phyloP scores from a whole-genome alignment of 2,888 invertebrate genomes.

The Drosophila mimica region DNA sequence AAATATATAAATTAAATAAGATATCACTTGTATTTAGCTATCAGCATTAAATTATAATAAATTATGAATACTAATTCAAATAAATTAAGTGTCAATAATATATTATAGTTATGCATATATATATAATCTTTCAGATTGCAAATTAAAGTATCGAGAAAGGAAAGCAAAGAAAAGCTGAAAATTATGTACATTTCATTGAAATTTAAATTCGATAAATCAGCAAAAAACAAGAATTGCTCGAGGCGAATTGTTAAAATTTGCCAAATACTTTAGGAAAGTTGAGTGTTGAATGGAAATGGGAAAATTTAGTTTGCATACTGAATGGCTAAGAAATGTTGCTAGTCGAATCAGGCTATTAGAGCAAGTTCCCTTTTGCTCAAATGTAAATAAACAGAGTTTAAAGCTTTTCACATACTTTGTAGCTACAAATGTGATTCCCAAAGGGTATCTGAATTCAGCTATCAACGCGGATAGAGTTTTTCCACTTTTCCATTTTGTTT shows the following conservation, averaged over 20 bases:
- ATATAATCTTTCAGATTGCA: neutral
- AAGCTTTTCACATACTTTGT: neutral
- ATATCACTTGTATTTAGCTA: neutral
- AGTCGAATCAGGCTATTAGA: neutral
- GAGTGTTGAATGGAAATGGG: neutral
- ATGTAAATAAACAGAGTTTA: neutral
- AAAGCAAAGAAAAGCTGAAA: neutral
- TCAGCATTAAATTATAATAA: neutral
- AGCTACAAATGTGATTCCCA: neutral
- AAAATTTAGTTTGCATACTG: neutral
- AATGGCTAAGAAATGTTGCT: neutral
- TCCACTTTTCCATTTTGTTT: slow-evolving; percentile 19
- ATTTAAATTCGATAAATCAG: neutral
- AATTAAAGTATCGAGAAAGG: neutral
- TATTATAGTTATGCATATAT: neutral
- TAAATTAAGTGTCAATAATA: neutral
- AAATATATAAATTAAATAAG: neutral
- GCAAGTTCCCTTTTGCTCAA: neutral
- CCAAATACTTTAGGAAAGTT: neutral
- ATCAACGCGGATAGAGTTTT: neutral
- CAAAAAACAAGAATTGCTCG: neutral
- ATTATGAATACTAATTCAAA: neutral
- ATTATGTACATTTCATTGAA: neutral
- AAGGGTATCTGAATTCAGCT: slow-evolving; percentile 12
- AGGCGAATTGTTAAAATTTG: neutral